phyloP scores from a whole-genome alignment of 1,140 invertebrate genomes.

The Penaeus vannamei region DNA sequence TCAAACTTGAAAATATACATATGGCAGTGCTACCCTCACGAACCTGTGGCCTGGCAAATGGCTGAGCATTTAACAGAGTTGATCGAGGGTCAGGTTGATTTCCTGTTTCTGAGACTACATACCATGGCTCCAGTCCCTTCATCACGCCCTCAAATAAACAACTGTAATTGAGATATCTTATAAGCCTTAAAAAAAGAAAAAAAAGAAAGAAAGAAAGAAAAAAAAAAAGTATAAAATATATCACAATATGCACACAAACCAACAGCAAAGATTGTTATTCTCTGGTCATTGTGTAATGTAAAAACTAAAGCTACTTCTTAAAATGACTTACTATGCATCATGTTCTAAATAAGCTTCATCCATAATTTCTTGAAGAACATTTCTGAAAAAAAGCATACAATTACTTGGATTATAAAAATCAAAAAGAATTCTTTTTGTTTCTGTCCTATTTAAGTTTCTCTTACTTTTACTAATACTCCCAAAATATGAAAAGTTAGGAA shows the following conservation, averaged over 20 bases:
- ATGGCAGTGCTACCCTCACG: neutral
- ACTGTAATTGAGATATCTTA: constrained; percentile 73
- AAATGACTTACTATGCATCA: constrained; percentile 81
- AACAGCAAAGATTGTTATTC: no score
- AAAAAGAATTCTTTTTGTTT: neutral
- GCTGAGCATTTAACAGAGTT: constrained; percentile 58
- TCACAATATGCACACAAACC: neutral
- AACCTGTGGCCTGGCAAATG: constrained; percentile 58
- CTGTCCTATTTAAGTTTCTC: no score
- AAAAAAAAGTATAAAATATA: constrained; percentile 60
- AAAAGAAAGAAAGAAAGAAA: neutral
- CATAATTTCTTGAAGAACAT: constrained; percentile 76
- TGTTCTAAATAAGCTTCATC: constrained; percentile 80
- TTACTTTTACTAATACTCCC: no score
- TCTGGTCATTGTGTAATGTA: no score
- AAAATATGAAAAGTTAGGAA: no score
- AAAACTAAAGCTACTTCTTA: neutral
- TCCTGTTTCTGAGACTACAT: constrained; percentile 76
- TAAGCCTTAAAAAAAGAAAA: neutral
- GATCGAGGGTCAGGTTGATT: constrained; percentile 73
- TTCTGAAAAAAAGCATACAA: constrained; percentile 71
- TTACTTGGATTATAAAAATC: neutral
- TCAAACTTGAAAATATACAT: neutral
- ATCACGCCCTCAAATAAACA: constrained; percentile 82
- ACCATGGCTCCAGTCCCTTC: constrained; percentile 81